Evolutionary conservation across 2,888 invertebrate genomes (phyloP).

Genomic region (Tubulanus polymorphus): DNA sequence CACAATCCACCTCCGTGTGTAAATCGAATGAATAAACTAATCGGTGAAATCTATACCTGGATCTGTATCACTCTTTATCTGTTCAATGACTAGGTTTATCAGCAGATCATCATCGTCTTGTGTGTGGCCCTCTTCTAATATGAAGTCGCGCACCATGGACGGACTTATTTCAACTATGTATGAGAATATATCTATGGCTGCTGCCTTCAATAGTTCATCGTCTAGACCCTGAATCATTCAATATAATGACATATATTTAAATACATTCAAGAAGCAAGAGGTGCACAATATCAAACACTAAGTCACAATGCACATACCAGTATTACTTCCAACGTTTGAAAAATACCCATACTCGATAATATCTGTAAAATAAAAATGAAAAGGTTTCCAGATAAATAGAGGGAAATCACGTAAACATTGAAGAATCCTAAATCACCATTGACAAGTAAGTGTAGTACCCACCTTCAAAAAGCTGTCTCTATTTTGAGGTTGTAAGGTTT

Average conservation of each 20-base stretch:
- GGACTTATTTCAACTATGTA: conserved; percentile 98
- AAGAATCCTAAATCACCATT: no score
- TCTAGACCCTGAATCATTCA: conserved; percentile 63
- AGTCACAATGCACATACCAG: conserved; percentile 32
- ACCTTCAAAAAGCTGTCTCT: conserved; percentile 95
- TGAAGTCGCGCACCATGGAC: conserved; percentile 93
- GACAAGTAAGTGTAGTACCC: conserved; percentile 4
- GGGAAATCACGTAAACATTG: neutral
- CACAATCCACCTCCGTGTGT: neutral
- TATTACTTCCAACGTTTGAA: conserved; percentile 50
- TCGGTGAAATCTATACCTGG: no score
- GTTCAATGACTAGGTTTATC: conserved; percentile 92
- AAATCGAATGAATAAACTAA: conserved; percentile 1
- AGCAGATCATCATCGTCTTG: conserved; percentile 84
- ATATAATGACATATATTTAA: neutral
- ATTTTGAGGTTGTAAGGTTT: conserved; percentile 93
- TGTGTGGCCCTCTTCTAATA: conserved; percentile 82
- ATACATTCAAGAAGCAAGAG: neutral
- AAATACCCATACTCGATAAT: conserved; percentile 49
- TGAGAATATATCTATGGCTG: conserved; percentile 95
- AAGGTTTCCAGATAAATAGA: neutral
- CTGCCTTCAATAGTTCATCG: conserved; percentile 90
- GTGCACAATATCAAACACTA: neutral
- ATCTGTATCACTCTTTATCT: conserved; percentile 95
- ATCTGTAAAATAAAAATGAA: conserved; percentile 37